Conservation (phyloP, 2,888 invertebrate species). For the Polymixis flavicincta region DNA sequence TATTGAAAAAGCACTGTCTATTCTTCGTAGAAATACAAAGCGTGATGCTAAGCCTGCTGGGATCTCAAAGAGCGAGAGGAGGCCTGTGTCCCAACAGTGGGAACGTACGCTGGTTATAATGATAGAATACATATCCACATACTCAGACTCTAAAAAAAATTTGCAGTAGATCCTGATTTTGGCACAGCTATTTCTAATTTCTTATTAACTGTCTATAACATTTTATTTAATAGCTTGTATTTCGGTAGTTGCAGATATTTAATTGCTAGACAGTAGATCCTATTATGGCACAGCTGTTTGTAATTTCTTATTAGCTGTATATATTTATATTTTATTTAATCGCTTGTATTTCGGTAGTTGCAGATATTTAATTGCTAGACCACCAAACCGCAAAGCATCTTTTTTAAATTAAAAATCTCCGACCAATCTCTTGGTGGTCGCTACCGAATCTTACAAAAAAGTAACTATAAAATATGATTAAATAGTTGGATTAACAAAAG, state of each 20-base stretch:
- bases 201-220: too few relatives aligned
- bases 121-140: too few relatives aligned
- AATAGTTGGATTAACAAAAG: slow-evolving; percentile 4
- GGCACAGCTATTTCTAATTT: neutral
- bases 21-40: too few relatives aligned
- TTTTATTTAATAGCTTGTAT: slow-evolving; percentile 8
- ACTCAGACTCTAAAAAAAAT: neutral
- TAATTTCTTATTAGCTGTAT: neutral
- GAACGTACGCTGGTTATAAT: too few relatives aligned
- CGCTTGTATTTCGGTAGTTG: slow-evolving; percentile 15
- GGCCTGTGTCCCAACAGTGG: too few relatives aligned
- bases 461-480: slow-evolving; percentile 9
- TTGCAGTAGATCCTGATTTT: neutral
- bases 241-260: slow-evolving; percentile 18
- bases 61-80: too few relatives aligned
- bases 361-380: slow-evolving; percentile 19
- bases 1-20: too few relatives aligned
- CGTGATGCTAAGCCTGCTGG: too few relatives aligned
- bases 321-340: slow-evolving; percentile 5
- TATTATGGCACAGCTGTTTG: neutral
- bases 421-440: slow-evolving; percentile 18
- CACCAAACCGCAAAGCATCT: slow-evolving; percentile 19
- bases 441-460: slow-evolving; percentile 10
- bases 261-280: slow-evolving; percentile 11
- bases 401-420: slow-evolving; percentile 29